These are phyloP conservation scores for Branchinecta sandiegonensis DNA, from an alignment of 2,888 invertebrate genomes.

Conservation along the genomic window DNA sequence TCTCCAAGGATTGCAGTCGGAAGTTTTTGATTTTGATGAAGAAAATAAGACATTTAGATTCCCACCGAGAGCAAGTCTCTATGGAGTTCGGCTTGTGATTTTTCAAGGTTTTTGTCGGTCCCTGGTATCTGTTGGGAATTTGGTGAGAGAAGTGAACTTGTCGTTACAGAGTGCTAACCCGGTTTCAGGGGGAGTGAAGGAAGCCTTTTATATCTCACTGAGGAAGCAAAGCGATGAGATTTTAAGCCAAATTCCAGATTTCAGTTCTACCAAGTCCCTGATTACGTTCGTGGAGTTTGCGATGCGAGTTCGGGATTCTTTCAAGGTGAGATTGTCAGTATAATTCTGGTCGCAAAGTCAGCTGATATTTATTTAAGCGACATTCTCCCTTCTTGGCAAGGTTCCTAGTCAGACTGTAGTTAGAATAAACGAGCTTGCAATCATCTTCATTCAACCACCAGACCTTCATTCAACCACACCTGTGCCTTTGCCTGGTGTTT, in stretches of 20 bases:
- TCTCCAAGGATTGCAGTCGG: not conserved
- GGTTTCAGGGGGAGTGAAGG: not conserved
- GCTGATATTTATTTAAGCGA: no score
- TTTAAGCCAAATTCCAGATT: not conserved
- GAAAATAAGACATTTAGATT: slow-evolving; percentile 2
- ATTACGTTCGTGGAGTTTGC: not conserved
- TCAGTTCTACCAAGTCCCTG: not conserved
- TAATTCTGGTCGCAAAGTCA: no score
- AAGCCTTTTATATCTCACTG: not conserved
- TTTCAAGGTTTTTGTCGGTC: not conserved
- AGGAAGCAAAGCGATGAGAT: not conserved
- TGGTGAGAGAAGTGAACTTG: not conserved
- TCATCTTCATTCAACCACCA: no score
- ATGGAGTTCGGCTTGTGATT: slow-evolving; percentile 1
- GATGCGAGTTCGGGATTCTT: not conserved
- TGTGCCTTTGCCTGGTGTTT: no score
- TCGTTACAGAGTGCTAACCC: not conserved
- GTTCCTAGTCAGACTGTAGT: no score
- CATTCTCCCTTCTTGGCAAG: no score
- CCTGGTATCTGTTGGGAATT: not conserved
- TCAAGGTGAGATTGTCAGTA: not conserved
- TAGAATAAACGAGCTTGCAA: no score
- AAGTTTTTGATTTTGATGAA: not conserved
- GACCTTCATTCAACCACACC: no score
- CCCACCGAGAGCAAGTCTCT: not conserved